Evolutionary conservation across 1,140 invertebrate species (phyloP).

Genomic region (Palaemon carinicauda): DNA sequence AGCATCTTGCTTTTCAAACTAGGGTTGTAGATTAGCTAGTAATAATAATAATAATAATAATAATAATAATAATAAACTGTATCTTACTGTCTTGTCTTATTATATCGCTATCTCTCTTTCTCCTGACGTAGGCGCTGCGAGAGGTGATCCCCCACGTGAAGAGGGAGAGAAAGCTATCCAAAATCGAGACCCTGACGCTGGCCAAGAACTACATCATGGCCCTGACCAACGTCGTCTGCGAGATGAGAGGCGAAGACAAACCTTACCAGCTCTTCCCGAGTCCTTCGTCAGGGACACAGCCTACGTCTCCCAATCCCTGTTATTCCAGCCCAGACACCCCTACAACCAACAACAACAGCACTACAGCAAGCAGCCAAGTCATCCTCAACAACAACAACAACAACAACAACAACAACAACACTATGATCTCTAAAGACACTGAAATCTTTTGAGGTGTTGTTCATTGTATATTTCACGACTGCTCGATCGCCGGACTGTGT

Average conservation of each 20-base stretch:
- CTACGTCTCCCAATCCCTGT: constrained; percentile 7
- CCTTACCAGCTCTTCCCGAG: constrained; percentile 67
- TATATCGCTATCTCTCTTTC: constrained; percentile 65
- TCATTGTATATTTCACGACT: not conserved
- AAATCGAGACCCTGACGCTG: constrained; percentile 87
- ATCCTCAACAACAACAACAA: not conserved
- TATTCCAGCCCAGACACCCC: not conserved
- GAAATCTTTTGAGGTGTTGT: not conserved
- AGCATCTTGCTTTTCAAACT: too few relatives aligned
- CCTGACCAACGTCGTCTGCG: constrained; percentile 84
- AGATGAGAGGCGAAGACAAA: constrained; percentile 75
- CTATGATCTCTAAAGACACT: not conserved
- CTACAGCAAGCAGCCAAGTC: not conserved
- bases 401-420: not conserved
- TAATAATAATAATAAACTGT: too few relatives aligned
- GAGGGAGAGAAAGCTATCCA: constrained; percentile 83
- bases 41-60: too few relatives aligned
- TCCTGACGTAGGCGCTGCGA: constrained; percentile 79
- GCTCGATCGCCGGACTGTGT: too few relatives aligned
- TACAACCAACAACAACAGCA: not conserved
- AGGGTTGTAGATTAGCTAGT: too few relatives aligned
- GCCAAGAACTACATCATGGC: constrained; percentile 92
- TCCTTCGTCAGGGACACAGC: not conserved
- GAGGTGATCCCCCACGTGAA: constrained; percentile 88
- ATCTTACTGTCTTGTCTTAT: not conserved